Base-by-base conservation (phyloP, 1,140 invertebrate species). In the Bilobella aurantiaca region DNA sequence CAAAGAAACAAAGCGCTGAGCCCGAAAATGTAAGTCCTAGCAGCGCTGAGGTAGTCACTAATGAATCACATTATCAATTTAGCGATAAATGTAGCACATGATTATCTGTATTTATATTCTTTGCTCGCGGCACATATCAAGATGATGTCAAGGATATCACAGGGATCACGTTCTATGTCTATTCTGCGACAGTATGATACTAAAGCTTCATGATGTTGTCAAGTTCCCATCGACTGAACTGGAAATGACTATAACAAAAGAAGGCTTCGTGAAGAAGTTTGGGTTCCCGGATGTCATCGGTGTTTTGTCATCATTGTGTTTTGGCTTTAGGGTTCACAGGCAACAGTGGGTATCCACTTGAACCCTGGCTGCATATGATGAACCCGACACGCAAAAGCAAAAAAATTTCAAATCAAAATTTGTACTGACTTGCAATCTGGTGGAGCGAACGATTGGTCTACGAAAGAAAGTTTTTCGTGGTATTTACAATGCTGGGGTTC, bases 201-300 rank as follows among this genome's bases (percentile, higher is more conserved):
- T 3, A 1, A 29, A 29, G 1, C 49, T 56, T 1, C 3, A 56
- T 2, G 28, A 46, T 5, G 31, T 16, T 30, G 58, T 63, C 30
- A 58, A 37, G 0, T 67, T 67, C 27, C 65, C 59, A 27, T 32
- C 42, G n/a, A 21, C 58, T 2, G 3, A 30, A 28, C 27, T 46
- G 18, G 56, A 64, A 56, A 16, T 29, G 3, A 58, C 14, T 28
- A 16, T 1, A 30, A 23, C 31, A 0, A 70, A 70, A 28, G 29
- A 58, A 23, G 21, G 29, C 16, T 67, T 67, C 59, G 49, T 23
- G 53, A 1, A 47, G 5, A 58, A 30, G 3, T 18, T 5, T n/a
- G 31, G 56, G 18, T 53, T 70, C 46, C 69, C 66, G 0, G 66
- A 69, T 31, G 56, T 71, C 0, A 64, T 68, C 28, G 74, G 73